Conservation (phyloP, 2,797 vertebrate species). For the Geotrypetes seraphini region DNA sequence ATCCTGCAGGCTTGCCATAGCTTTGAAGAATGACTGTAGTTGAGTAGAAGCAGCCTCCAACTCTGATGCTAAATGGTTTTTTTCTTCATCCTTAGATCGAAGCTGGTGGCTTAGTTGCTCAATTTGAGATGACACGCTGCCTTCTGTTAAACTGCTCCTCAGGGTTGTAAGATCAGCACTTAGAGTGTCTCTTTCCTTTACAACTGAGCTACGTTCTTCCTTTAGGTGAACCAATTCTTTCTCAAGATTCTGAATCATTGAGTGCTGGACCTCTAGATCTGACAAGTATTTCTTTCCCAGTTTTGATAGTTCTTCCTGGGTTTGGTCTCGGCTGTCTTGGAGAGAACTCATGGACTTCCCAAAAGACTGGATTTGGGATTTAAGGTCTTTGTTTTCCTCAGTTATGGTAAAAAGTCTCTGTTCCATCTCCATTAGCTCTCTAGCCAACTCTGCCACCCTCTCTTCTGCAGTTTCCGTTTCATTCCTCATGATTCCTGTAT, state of each 20-base stretch:
- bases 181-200: conserved; percentile 12
- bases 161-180: conserved; percentile 25
- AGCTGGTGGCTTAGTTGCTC: conserved; percentile 40
- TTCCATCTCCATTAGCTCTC: conserved; percentile 78
- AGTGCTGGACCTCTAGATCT: conserved; percentile 29
- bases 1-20: conserved; percentile 59
- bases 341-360: conserved; percentile 83
- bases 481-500: conserved; percentile 83
- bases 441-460: conserved; percentile 87
- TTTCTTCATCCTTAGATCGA: conserved; percentile 39
- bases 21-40: conserved; percentile 48
- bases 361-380: conserved; percentile 76
- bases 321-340: conserved; percentile 75
- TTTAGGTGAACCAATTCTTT: conserved; percentile 30
- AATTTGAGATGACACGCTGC: conserved; percentile 17
- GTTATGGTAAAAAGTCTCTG: conserved; percentile 72
- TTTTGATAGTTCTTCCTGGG: conserved; percentile 46
- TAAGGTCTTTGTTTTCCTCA: conserved; percentile 62
- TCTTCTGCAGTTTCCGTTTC: conserved; percentile 91
- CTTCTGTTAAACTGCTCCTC: conserved; percentile 14
- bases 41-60: conserved; percentile 52
- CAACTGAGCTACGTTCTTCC: conserved; percentile 16
- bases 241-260: conserved; percentile 16
- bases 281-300: conserved; percentile 32
- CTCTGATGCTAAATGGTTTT: conserved; percentile 37